phyloP scores from a whole-genome alignment of 92 coral and sea anemone species.

The Palythoa heliodiscus region DNA sequence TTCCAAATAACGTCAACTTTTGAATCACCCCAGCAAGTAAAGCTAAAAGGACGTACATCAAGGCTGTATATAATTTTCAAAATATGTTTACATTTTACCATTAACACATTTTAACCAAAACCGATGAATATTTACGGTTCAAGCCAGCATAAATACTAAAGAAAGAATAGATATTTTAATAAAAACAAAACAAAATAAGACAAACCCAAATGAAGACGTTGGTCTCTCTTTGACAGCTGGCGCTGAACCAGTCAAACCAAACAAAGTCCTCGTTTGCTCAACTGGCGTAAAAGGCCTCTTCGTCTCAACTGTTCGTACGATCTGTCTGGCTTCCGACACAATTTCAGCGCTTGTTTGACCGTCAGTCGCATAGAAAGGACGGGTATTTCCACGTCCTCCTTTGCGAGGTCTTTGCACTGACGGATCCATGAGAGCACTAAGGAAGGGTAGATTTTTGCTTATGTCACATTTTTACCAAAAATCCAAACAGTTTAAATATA shows the following conservation, averaged over 20 bases:
- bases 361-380: slow-evolving; percentile 85
- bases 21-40: neutral
- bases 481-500: slow-evolving; percentile 37
- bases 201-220: slow-evolving; percentile 92
- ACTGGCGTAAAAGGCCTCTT: slow-evolving; percentile 96
- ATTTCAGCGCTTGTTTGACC: slow-evolving; percentile 98
- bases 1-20: neutral
- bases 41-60: neutral
- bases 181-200: neutral
- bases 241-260: slow-evolving; percentile 61
- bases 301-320: slow-evolving; percentile 90
- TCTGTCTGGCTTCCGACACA: slow-evolving; percentile 96
- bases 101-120: slow-evolving; percentile 27
- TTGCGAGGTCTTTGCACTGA: slow-evolving; percentile 74
- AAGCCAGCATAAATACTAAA: slow-evolving; percentile 7
- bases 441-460: neutral
- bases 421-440: slow-evolving; percentile 55
- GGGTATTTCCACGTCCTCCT: slow-evolving; percentile 66
- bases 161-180: neutral
- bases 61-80: neutral
- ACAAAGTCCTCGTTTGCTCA: slow-evolving; percentile 84
- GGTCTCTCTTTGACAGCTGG: slow-evolving; percentile 84
- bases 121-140: slow-evolving; percentile 27
- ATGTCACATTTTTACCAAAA: slow-evolving; percentile 36
- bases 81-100: slow-evolving; percentile 18